Conservation (phyloP, 2,888 invertebrate genomes). For the Dolomedes plantarius region DNA sequence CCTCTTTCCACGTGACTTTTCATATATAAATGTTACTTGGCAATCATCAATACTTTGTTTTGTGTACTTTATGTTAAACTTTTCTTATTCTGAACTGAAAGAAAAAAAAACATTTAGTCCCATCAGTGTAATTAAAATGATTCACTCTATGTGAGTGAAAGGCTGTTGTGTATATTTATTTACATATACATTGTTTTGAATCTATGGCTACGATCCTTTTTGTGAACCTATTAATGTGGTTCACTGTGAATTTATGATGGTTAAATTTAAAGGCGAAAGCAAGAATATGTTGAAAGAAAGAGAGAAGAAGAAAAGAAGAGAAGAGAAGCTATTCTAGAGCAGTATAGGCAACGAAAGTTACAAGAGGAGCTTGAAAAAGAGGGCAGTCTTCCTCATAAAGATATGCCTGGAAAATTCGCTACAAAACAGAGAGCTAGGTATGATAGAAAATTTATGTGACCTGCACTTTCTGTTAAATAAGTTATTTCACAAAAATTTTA, state of each 20-base stretch:
- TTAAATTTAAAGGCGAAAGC: constrained; percentile 80
- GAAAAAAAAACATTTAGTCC: too few species aligned
- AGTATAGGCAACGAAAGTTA: constrained; percentile 94
- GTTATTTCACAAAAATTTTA: background rate
- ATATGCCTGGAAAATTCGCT: constrained; percentile 27
- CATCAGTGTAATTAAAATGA: too few species aligned
- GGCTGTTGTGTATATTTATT: too few species aligned
- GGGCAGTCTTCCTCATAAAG: constrained; percentile 73
- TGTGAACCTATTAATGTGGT: too few species aligned
- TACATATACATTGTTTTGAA: too few species aligned
- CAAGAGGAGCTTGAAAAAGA: constrained; percentile 86
- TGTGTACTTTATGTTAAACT: too few species aligned
- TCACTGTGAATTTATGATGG: constrained; percentile 5
- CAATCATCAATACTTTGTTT: too few species aligned
- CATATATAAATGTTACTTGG: too few species aligned
- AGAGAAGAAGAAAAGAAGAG: constrained; percentile 90
- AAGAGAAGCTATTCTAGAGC: constrained; percentile 90
- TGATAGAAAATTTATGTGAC: constrained; percentile 13
- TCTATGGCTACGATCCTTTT: too few species aligned
- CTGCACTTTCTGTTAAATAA: background rate
- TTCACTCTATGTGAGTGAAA: too few species aligned
- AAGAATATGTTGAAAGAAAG: constrained; percentile 82
- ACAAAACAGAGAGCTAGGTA: constrained; percentile 48
- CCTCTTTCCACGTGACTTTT: too few species aligned
- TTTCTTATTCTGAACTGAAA: too few species aligned